Percentiles rank a stretch among this genome's conserved stretches.
Conservation (phyloP, 2,888 invertebrate species). For the Sisyra nigra region DNA sequence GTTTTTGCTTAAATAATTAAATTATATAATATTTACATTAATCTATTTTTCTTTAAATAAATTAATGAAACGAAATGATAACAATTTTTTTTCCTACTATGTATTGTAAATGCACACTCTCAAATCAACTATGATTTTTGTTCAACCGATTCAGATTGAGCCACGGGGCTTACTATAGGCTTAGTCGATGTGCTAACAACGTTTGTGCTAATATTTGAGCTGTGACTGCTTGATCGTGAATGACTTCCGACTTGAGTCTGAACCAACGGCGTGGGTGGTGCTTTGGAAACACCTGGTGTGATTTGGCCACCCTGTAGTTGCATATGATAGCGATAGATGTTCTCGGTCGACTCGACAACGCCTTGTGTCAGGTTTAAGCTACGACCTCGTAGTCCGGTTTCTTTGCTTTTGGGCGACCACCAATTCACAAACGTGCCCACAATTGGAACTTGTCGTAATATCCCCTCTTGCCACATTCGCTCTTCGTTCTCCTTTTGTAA, state of each 20-base stretch:
- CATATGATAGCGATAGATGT: conserved; percentile 71
- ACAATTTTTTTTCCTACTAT: too few species aligned
- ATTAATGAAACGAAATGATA: too few species aligned
- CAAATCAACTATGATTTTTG: too few species aligned
- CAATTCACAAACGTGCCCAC: conserved; percentile 90
- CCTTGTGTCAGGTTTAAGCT: conserved; percentile 65
- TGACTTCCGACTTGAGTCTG: conserved; percentile 45
- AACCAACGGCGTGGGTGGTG: conserved; percentile 49
- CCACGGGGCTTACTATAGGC: too few species aligned
- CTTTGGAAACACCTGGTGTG: conserved; percentile 39
- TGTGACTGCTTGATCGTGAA: conserved; percentile 46
- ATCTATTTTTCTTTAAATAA: too few species aligned
- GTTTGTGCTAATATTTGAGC: conserved; percentile 17
- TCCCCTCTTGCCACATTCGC: conserved; percentile 85
- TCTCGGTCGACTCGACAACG: conserved; percentile 66
- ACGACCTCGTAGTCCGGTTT: conserved; percentile 63
- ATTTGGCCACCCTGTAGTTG: conserved; percentile 46
- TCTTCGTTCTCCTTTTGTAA: conserved; percentile 80
- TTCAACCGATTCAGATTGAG: too few species aligned
- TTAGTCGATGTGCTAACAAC: background rate
- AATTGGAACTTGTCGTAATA: conserved; percentile 84
- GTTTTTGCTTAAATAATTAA: too few species aligned
- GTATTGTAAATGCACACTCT: too few species aligned
- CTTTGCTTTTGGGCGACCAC: conserved; percentile 72
- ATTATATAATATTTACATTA: too few species aligned